Base-by-base conservation (phyloP, 2,113 vertebrate species). In the Indicator maculatus region DNA sequence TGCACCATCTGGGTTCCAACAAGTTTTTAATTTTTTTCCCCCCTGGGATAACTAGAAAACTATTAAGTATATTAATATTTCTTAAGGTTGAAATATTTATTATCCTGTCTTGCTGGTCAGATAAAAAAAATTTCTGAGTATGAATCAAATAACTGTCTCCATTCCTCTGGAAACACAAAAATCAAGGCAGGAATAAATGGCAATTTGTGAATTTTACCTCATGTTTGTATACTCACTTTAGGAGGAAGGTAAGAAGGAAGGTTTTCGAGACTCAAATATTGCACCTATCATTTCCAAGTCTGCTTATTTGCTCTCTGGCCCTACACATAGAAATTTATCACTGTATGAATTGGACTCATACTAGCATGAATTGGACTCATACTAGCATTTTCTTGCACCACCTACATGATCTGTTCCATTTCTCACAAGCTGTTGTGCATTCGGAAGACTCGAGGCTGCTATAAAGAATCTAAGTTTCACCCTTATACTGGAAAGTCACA, bases 21-120 rank as follows among this genome's bases (percentile, higher is more conserved):
- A 88, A 70, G 36, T 53, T 52, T 52, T 53, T 27, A 7, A 61
- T 47, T 71, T 71, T 55, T 81, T 79, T 58, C 19, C 28, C 13
- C 27, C 12, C 33, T 14, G 30, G 18, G 39, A 75, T 69, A 94
- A 92, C 19, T 27, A 75, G 61, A 92, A 95, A 96, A 88, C 10
- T 15, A 67, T 75, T 86, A 95, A 93, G 47, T 38, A 33, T 93
- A 77, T 90, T 83, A 60, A 60, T 76, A 86, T 53, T 96, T 80
- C n/a, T 88, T 90, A 70, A 78, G 28, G 11, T 33, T 93, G 91
- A 90, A 82, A 90, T 88, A 96, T 94, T 95, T 95, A 88, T 97
- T 96, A 50, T 82, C 33, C 33, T 83, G 91, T 86, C 39, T 44
- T 93, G 28, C 38, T 95, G 47, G 36, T 93, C 72, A 96, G 77